Base-by-base conservation (phyloP, 2,888 invertebrate species). In the Agonopterix arenella region DNA sequence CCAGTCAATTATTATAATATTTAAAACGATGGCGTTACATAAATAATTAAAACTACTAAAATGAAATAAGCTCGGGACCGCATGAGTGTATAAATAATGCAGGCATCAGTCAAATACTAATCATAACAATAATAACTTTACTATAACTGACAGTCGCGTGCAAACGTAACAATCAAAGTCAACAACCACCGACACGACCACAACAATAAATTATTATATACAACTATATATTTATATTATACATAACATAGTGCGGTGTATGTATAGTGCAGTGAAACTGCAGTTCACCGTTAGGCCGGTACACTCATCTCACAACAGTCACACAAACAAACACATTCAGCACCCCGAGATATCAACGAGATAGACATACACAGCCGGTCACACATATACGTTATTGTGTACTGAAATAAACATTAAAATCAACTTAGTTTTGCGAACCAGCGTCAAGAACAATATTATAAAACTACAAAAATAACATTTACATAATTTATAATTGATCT, bases 1-100 rank as follows among this genome's bases (percentile, higher is more conserved):
- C 86, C 86, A 85, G 85, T 86, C 86, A 86, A 86, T 84, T 77
- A 10, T 11, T 67, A 65, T 64, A 58, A 61, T 60, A 61, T 65
- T 68, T 66, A 65, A 67, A 42, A 69, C 60, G 61, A 69, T 68
- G 66, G 60, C 60, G 59, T 46, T 58, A 52, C 52, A 71, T 62
- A 63, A 66, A 70, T 67, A 44, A 46, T 45, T 68, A 70, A 75
- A 73, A 66, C 67, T 68, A 69, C 65, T 66, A 66, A 38, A 71
- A 71, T 68, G 75, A 77, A 73, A 71, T 18, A 76, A 66, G 70
- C 67, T 68, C 70, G 72, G 67, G 64, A 75, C 74, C 70, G 18
- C 18, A 18, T 4, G 18, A 67, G 70, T 65, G 80, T 66, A 81
- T 79, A 81, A 80, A 81, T 80, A 76, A 84, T 76, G 75, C 77